Percentiles rank a stretch among this genome's conserved stretches.
phyloP scores from a whole-genome alignment of 2,888 invertebrate genomes.

The Epinotia bilunana region DNA sequence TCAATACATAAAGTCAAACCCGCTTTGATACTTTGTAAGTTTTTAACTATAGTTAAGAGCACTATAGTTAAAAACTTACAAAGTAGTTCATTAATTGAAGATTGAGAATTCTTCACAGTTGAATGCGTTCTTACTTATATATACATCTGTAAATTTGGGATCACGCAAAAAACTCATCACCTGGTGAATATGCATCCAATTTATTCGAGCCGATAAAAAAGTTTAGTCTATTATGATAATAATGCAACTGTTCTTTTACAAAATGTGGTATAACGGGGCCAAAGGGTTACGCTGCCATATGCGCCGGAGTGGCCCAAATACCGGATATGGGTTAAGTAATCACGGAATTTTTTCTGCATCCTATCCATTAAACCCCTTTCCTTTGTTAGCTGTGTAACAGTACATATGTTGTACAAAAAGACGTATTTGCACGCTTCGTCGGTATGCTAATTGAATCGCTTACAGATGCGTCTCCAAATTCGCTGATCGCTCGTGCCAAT shows the following conservation, averaged over 20 bases:
- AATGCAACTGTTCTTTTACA: conserved; percentile 76
- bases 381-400: conserved; percentile 72
- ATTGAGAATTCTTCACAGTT: conserved; percentile 22
- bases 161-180: conserved; percentile 60
- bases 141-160: conserved; percentile 34
- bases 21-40: no score
- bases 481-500: conserved; percentile 53
- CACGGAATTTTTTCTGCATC: conserved; percentile 74
- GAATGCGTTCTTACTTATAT: conserved; percentile 13
- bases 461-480: conserved; percentile 61
- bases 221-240: conserved; percentile 68
- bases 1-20: not conserved
- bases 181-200: conserved; percentile 66
- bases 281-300: conserved; percentile 82
- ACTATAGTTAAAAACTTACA: not conserved
- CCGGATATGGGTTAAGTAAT: conserved; percentile 84
- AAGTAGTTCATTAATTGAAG: not conserved
- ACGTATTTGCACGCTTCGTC: conserved; percentile 70
- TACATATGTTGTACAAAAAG: conserved; percentile 65
- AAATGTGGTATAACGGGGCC: conserved; percentile 78
- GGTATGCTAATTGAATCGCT: conserved; percentile 73
- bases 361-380: conserved; percentile 74
- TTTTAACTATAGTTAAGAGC: not conserved
- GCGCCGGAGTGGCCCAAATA: conserved; percentile 62
- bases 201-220: conserved; percentile 57